Conservation (phyloP, 2,113 vertebrate genomes). For the Stictonetta naevosa region DNA sequence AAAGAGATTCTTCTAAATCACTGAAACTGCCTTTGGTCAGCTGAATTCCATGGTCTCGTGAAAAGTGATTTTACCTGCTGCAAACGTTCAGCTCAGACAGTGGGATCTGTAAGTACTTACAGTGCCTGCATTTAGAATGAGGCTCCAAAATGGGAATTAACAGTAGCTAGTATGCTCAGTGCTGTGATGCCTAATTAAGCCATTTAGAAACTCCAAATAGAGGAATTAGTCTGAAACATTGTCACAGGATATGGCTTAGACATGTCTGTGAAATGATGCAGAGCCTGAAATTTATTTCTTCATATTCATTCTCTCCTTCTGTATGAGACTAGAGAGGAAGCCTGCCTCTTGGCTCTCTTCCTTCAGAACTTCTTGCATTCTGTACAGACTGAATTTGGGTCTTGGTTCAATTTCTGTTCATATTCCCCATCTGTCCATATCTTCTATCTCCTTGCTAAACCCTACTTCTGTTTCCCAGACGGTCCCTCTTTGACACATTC, state of each 20-base stretch:
- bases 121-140: neutral
- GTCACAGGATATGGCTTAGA: neutral
- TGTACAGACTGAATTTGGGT: neutral
- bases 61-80: neutral
- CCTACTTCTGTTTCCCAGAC: neutral
- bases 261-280: neutral
- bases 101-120: neutral
- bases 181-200: neutral
- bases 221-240: neutral
- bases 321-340: neutral
- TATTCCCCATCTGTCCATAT: constrained; percentile 47
- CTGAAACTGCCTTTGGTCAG: neutral
- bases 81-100: neutral
- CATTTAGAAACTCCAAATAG: neutral
- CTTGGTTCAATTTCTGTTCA: constrained; percentile 21
- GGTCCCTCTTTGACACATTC: neutral
- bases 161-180: neutral
- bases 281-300: neutral
- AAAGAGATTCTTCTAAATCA: neutral
- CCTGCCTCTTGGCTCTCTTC: neutral
- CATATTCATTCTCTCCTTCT: neutral
- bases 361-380: constrained; percentile 19
- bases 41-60: neutral
- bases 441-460: constrained; percentile 6
- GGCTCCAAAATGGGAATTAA: neutral